Conservation (phyloP, 1,140 invertebrate species). For the Helicorthomorpha holstii region DNA sequence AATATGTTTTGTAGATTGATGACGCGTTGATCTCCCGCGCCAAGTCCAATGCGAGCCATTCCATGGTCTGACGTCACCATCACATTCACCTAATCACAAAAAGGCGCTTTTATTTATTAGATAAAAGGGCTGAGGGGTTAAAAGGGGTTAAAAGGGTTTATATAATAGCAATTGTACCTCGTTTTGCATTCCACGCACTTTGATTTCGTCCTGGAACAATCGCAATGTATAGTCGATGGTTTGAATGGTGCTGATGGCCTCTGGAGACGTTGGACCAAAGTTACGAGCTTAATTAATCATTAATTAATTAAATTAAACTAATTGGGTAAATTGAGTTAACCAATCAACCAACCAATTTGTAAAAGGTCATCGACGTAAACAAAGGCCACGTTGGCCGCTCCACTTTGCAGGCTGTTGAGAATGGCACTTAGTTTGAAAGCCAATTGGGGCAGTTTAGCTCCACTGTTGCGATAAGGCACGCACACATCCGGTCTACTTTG, state of each 20-base stretch:
- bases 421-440: neutral
- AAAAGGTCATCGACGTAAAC: neutral
- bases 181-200: neutral
- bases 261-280: neutral
- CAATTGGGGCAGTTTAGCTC: neutral
- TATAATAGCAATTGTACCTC: neutral
- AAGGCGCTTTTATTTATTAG: too few relatives aligned
- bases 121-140: too few relatives aligned
- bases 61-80: neutral
- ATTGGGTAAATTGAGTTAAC: too few relatives aligned
- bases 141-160: neutral
- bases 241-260: neutral
- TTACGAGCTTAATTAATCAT: neutral
- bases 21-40: neutral
- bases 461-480: constrained; percentile 2
- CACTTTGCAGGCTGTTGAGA: neutral
- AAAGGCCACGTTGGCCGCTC: neutral
- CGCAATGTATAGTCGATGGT: neutral
- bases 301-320: neutral
- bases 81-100: constrained; percentile 1
- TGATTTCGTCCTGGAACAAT: neutral
- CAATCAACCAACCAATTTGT: constrained; percentile 1
- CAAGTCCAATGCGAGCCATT: neutral
- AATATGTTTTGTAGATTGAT: neutral
- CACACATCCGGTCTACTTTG: neutral